Percentiles rank a stretch among this genome's conserved stretches.
phyloP scores from a whole-genome alignment of 2,888 invertebrate species.

The Epirrita christyi region DNA sequence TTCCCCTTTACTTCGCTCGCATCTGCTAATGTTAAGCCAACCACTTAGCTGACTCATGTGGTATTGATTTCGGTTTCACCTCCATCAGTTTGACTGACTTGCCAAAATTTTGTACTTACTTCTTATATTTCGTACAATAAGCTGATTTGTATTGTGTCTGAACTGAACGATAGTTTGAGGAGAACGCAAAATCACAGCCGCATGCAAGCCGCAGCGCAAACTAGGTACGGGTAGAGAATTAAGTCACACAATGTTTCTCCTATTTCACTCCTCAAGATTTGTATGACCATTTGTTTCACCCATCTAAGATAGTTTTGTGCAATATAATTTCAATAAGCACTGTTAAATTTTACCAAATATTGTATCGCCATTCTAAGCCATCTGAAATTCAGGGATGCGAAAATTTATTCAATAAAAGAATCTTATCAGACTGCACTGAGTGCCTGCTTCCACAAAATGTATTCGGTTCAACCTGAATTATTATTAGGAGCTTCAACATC shows the following conservation, averaged over 20 bases:
- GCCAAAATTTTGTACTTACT: constrained; percentile 46
- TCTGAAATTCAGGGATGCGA: too few relatives aligned
- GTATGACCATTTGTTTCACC: not conserved
- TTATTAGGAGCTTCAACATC: too few relatives aligned
- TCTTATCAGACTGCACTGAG: too few relatives aligned
- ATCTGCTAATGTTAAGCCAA: constrained; percentile 74
- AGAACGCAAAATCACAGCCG: constrained; percentile 35
- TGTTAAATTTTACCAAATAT: too few relatives aligned
- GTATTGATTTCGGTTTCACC: constrained; percentile 78
- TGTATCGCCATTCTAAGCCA: too few relatives aligned
- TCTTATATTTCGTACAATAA: constrained; percentile 29
- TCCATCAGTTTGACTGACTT: constrained; percentile 64
- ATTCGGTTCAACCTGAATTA: too few relatives aligned
- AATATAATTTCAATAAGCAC: too few relatives aligned
- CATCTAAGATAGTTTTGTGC: too few relatives aligned
- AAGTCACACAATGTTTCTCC: constrained; percentile 4
- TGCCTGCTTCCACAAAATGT: too few relatives aligned
- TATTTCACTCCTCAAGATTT: not conserved
- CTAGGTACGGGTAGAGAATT: not conserved
- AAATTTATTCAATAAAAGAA: too few relatives aligned
- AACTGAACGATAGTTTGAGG: constrained; percentile 32
- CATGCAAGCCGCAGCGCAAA: constrained; percentile 2
- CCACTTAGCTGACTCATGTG: constrained; percentile 77
- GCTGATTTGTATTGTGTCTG: constrained; percentile 50
- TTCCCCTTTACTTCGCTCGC: constrained; percentile 78